Base-by-base conservation (phyloP, 1,140 invertebrate species). In the Popillia japonica region DNA sequence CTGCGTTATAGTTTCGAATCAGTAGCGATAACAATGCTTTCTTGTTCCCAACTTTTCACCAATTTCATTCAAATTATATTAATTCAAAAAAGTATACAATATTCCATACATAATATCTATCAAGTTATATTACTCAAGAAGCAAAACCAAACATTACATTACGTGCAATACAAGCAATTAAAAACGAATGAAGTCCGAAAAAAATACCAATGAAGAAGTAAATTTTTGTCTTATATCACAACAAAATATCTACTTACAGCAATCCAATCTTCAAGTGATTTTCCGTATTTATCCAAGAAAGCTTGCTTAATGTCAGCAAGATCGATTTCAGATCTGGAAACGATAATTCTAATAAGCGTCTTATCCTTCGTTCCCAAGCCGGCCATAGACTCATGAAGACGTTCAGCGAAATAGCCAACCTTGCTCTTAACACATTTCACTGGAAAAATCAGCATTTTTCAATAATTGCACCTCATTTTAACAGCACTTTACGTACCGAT, bases 361-460 rank as follows among this genome's bases (percentile, higher is more conserved):
- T 94, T 93, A 86, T 98, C 96, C 82, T 95, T 95, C 40, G 96
- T 98, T 48, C 96, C 96, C 82, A 95, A 81, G 61, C 95, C 95
- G 81, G 94, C 93, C 96, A 99, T 97, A 64, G 94, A 92, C 61
- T 96, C 92, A 84, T 98, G 92, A 9, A 99, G 88, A 81, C 94
- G 92, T 85, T 98, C 94, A 75, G 97, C 97, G 89, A 98, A 98
- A 88, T 96, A 99, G 55, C 93, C 94, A 73, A 97, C 94, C 87
- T 96, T 94, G 85, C 96, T 97, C 86, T 95, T 95, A 7, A 95
- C 94, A 85, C 94, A 95, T 88, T 96, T 96, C 0, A 96, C 95
- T 96, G 85, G 27, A 34, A 80, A 17, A 76, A 22, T 2, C 4
- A 34, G n/a, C 14, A 20, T 40, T 11, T n/a, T 40, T 8, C 23